Evolutionary conservation across 2,113 vertebrate genomes (phyloP), one percentile per base, ranked within the genome.

Genomic region (Embiotoca jacksoni): DNA sequence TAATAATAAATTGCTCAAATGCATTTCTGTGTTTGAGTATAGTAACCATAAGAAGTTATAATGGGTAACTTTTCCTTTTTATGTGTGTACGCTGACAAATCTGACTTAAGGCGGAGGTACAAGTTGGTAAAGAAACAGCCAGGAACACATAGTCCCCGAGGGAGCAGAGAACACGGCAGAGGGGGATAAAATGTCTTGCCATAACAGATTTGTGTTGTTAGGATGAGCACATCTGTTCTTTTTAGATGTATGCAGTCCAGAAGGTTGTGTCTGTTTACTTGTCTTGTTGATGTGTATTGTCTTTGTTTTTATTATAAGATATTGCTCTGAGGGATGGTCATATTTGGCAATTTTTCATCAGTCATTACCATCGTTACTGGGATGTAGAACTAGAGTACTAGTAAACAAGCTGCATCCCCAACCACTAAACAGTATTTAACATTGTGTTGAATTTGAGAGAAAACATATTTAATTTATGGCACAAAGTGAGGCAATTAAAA

Each of bases 181-280:
- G 39, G 37, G 62, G 32, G 53, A 76, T 30, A 52, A 66, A 16
- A 56, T 9, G 36, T 14, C 59, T 81, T 53, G 58, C 77, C 64
- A 62, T 53, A 41, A 63, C 46, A 56, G 37, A 78, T 81, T 64
- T 76, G 44, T 79, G 52, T 60, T 58, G 57, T 41, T 36, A 46
- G 35, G 58, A 72, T 71, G 57, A 76, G 16, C 58, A 70, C 67
- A 74, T 81, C 57, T 80, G 54, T 15, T 65, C 50, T 63, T 60
- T 79, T 39, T 32, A 33, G 7, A 80, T 60, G 49, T n/a, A 57
- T 53, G 46, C 33, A 7, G 16, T 60, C 66, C 35, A 62, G 2
- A n/a, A 47, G 9, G 39, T 46, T 31, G 30, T 23, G 36, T 64
- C 10, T 53, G 50, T 67, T 70, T 16, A 32, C 11, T 60, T 68